These are phyloP conservation scores for Caenorhabditis parvicauda DNA, from an alignment of 2,888 invertebrate species.

Conservation along the genomic window DNA sequence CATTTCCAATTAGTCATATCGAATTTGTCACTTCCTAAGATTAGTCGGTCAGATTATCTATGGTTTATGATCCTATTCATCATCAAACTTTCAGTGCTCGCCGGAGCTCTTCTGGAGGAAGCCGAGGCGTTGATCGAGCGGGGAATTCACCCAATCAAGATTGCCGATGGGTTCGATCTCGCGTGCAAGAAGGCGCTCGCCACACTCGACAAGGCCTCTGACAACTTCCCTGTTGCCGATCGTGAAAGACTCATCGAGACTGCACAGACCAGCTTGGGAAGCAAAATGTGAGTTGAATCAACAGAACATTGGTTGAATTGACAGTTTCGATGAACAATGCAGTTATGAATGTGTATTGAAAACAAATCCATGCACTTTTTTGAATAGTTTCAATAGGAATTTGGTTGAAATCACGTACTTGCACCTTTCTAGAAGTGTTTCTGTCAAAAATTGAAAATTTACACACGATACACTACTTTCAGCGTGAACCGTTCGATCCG, in stretches of 20 bases:
- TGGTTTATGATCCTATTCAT: slow-evolving; percentile 6
- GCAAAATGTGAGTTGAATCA: slow-evolving; percentile 76
- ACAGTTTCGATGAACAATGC: too few species aligned
- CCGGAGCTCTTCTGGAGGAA: slow-evolving; percentile 89
- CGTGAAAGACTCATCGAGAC: slow-evolving; percentile 86
- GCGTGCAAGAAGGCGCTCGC: slow-evolving; percentile 76
- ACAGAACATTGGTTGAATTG: neutral
- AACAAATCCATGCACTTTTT: too few species aligned
- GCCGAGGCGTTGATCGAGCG: slow-evolving; percentile 87
- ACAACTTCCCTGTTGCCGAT: slow-evolving; percentile 81
- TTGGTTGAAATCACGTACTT: neutral
- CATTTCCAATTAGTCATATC: neutral
- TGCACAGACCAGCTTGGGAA: slow-evolving; percentile 96
- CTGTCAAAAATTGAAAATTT: neutral
- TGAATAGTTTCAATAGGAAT: too few species aligned
- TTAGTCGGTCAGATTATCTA: neutral
- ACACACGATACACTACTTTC: slow-evolving; percentile 53
- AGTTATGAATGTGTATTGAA: too few species aligned
- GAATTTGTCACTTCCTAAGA: neutral
- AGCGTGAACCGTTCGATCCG: slow-evolving; percentile 90
- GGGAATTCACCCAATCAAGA: slow-evolving; percentile 96
- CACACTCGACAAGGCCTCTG: slow-evolving; percentile 79
- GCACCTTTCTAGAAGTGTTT: neutral
- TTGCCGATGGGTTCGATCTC: slow-evolving; percentile 96
- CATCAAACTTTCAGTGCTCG: slow-evolving; percentile 72